A percentile compares a stretch with the other conserved stretches of the same genome.
These are phyloP conservation scores for Dolichoris vasculosae DNA, from an alignment of 1,140 invertebrate species.

Conservation along the genomic window DNA sequence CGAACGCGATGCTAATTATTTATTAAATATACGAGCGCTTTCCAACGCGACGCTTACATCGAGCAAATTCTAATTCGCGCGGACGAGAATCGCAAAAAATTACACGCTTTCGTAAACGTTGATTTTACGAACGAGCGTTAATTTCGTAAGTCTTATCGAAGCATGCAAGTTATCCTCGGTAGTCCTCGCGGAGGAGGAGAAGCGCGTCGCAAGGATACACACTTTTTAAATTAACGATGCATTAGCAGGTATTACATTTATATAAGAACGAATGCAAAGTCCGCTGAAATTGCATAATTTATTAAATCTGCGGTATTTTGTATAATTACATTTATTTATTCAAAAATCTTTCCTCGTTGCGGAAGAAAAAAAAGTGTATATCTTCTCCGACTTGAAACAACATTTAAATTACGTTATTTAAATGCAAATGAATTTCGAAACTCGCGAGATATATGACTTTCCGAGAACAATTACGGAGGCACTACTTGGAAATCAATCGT, in stretches of 20 bases:
- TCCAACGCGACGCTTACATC: not conserved
- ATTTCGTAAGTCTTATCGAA: not conserved
- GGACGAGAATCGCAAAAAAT: not conserved
- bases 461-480: conserved; percentile 25
- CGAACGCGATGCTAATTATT: not conserved
- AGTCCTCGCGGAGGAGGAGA: not conserved
- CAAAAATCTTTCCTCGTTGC: conserved; percentile 1
- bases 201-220: not conserved
- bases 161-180: not conserved
- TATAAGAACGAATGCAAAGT: not conserved
- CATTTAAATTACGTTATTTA: conserved; percentile 31
- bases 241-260: not conserved
- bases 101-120: not conserved
- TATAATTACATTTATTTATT: conserved; percentile 8
- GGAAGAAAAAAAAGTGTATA: not conserved
- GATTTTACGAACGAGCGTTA: not conserved
- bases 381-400: not conserved
- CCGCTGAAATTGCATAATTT: not conserved
- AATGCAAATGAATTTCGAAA: conserved; percentile 41
- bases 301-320: not conserved
- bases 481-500: conserved; percentile 27
- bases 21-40: not conserved
- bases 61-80: not conserved
- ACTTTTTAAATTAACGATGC: not conserved
- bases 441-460: conserved; percentile 6